Base-by-base conservation (phyloP, 2,888 invertebrate species). In the Diarsia mendica region DNA sequence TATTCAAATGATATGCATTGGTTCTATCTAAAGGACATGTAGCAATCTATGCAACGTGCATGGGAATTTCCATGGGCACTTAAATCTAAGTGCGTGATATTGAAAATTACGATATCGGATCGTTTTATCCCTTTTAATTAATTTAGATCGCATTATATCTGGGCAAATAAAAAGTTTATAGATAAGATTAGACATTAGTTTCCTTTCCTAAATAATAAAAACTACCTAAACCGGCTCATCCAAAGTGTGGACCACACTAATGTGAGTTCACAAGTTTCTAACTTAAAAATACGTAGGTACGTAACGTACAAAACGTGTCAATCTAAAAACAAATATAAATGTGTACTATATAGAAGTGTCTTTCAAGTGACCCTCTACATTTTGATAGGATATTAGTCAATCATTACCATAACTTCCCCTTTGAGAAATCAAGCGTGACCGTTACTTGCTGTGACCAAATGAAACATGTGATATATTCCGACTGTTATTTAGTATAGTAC, bases 1-100 rank as follows among this genome's bases (percentile, higher is more conserved):
- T 77, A 80, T 77, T 72, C 72, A 80, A 80, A 80, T 80, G n/a
- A 77, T 80, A 80, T 80, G 72, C 80, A 80, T 81, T 67, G 58
- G 23, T 55, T 53, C 28, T 58, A 67, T 67, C 49, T 33, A 68
- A 28, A 66, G 28, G 51, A 33, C 65, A 61, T 72, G 72, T 67
- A 72, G 75, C 58, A 75, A 80, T 79, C 18, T 55, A 70, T 68
- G n/a, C 5, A 53, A 67, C 33, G 39, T 51, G n/a, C 63, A 69
- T 15, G 46, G 60, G 23, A 81, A 64, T 39, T 81, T 60, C 77
- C 78, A 73, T 48, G n/a, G 46, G 8, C n/a, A 78, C 69, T 67
- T 51, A 23, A 5, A 51, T 65, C 4, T 23, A 28, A 48, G 64
- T 74, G 65, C n/a, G 51, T 58, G 15, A 33, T 75, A 80, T 48